These are phyloP conservation scores for Telmatherina bonti DNA, from an alignment of 2,797 vertebrate genomes.

Conservation along the genomic window DNA sequence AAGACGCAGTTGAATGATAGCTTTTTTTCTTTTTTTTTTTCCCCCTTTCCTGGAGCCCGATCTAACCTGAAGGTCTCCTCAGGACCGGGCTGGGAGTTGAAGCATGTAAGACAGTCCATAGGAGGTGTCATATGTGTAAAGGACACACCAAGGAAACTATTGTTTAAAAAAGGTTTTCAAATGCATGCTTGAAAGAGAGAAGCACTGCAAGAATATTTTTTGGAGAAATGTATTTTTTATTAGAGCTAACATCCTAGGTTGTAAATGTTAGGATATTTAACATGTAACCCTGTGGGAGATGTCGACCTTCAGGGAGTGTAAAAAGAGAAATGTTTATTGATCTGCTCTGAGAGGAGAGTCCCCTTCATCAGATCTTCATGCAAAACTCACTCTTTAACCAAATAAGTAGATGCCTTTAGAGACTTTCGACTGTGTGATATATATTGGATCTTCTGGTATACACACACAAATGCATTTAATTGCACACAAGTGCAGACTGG, in stretches of 20 bases:
- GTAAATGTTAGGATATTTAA: slow-evolving; percentile 99
- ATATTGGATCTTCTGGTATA: slow-evolving; percentile 79
- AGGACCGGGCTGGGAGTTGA: slow-evolving; percentile 15
- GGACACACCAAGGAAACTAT: slow-evolving; percentile 54
- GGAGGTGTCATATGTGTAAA: slow-evolving; percentile 35
- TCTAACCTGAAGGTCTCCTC: slow-evolving; percentile 67
- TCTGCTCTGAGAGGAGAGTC: slow-evolving; percentile 78
- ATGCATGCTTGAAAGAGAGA: slow-evolving; percentile 92
- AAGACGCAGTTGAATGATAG: slow-evolving; percentile 53
- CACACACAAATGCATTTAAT: slow-evolving; percentile 75
- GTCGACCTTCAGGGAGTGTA: slow-evolving; percentile 87
- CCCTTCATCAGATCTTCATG: slow-evolving; percentile 91
- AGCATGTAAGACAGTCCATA: slow-evolving; percentile 48
- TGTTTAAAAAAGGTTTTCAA: slow-evolving; percentile 78
- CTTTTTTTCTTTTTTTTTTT: slow-evolving; percentile 22
- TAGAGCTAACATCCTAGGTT: slow-evolving; percentile 97
- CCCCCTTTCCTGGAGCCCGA: slow-evolving; percentile 74
- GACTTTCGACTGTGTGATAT: slow-evolving; percentile 86
- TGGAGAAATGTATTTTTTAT: slow-evolving; percentile 99
- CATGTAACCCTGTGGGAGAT: slow-evolving; percentile 86
- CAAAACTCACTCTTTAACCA: slow-evolving; percentile 95
- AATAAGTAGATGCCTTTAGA: slow-evolving; percentile 99
- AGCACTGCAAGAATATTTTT: slow-evolving; percentile 98
- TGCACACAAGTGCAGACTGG: slow-evolving; percentile 88
- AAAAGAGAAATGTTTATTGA: slow-evolving; percentile 96